These are phyloP conservation scores for Tokudaia muenninki DNA, from an alignment of 2,797 vertebrate genomes.

Conservation along the genomic window DNA sequence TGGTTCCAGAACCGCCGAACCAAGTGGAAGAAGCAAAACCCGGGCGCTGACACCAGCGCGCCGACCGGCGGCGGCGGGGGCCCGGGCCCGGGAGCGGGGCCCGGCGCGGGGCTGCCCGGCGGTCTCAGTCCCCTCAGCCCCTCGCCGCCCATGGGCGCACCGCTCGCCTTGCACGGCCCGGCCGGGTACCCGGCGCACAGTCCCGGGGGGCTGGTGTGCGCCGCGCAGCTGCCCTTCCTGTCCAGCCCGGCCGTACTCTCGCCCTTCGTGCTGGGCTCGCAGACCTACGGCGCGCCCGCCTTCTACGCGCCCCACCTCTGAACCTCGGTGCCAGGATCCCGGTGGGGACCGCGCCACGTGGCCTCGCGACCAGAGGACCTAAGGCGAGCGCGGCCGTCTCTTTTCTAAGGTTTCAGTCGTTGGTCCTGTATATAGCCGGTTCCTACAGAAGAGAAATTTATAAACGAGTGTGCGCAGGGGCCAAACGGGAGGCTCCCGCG, in stretches of 20 bases:
- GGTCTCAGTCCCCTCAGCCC: slow-evolving; percentile 95
- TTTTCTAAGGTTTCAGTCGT: neutral
- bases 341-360: neutral
- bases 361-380: neutral
- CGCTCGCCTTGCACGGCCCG: slow-evolving; percentile 94
- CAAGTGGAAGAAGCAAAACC: slow-evolving; percentile 99
- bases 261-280: slow-evolving; percentile 97
- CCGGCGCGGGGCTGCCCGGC: slow-evolving; percentile 83
- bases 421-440: neutral
- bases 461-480: slow-evolving; percentile 31
- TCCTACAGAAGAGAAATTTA: slow-evolving; percentile 58
- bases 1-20: slow-evolving; percentile 98
- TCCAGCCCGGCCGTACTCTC: slow-evolving; percentile 96
- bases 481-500: neutral
- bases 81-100: slow-evolving; percentile 83
- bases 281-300: slow-evolving; percentile 95
- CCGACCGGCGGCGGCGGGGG: slow-evolving; percentile 89
- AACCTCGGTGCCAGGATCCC: slow-evolving; percentile 59
- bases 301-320: slow-evolving; percentile 98
- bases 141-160: slow-evolving; percentile 94
- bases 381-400: neutral
- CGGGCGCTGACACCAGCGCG: slow-evolving; percentile 96
- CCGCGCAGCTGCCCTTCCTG: slow-evolving; percentile 96
- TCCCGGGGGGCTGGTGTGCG: slow-evolving; percentile 93
- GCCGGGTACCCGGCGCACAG: slow-evolving; percentile 92